phyloP scores from a whole-genome alignment of 2,113 vertebrate genomes.

The Crotophaga sulcirostris region DNA sequence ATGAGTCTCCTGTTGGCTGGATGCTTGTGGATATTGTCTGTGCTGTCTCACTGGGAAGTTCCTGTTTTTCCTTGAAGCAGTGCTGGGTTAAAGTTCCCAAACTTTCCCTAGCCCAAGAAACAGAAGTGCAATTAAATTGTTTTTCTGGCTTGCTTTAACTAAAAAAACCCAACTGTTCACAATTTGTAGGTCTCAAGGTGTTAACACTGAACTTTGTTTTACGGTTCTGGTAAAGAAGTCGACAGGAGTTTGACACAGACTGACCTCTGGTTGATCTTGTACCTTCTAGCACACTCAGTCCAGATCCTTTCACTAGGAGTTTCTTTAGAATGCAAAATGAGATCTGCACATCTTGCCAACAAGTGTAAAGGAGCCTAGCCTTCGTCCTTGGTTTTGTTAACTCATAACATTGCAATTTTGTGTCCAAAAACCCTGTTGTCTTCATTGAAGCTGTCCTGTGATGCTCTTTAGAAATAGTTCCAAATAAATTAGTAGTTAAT shows the following conservation, averaged over 20 bases:
- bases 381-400: not conserved
- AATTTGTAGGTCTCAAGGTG: not conserved
- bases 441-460: not conserved
- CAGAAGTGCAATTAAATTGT: not conserved
- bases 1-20: not conserved
- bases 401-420: not conserved
- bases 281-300: not conserved
- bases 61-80: not conserved
- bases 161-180: not conserved
- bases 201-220: not conserved
- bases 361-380: not conserved
- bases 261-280: not conserved
- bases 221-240: not conserved
- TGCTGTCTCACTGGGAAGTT: not conserved
- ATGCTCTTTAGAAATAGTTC: not conserved
- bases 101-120: not conserved
- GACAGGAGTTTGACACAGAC: not conserved
- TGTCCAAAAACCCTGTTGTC: not conserved
- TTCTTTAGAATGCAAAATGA: not conserved
- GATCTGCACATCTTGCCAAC: not conserved
- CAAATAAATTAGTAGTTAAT: not conserved
- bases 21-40: not conserved
- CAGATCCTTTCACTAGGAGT: not conserved
- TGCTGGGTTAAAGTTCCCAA: not conserved
- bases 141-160: not conserved